Percentiles rank a stretch among this genome's conserved stretches.
phyloP scores from a whole-genome alignment of 2,797 vertebrate species.

The Numenius phaeopus region DNA sequence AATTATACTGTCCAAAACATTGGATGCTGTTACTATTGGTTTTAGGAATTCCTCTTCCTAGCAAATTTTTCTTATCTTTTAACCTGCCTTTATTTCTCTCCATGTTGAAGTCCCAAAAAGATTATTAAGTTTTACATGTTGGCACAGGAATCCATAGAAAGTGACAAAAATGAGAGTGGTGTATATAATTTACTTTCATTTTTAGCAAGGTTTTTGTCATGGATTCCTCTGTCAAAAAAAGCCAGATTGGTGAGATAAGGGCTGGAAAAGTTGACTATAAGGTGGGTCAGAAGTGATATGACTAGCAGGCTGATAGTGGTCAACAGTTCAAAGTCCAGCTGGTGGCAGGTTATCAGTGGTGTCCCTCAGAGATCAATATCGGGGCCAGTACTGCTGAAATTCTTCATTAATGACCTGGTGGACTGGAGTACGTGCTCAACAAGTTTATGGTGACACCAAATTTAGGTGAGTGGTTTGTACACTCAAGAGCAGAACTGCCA shows the following conservation, averaged over 20 bases:
- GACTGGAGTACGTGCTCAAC: not conserved
- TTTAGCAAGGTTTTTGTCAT: not conserved
- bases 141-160: not conserved
- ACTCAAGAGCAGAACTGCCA: not conserved
- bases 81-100: not conserved
- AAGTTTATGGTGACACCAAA: not conserved
- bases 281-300: not conserved
- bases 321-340: not conserved
- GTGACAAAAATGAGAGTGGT: not conserved
- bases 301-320: not conserved
- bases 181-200: not conserved
- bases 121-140: not conserved
- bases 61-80: not conserved
- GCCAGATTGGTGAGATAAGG: not conserved
- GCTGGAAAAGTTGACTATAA: not conserved
- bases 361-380: not conserved
- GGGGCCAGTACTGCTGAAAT: not conserved
- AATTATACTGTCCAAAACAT: not conserved
- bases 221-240: not conserved
- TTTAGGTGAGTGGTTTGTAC: not conserved
- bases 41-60: not conserved
- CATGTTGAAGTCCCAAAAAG: not conserved
- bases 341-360: not conserved
- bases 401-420: not conserved
- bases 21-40: not conserved